Base-by-base conservation (phyloP, 2,113 vertebrate species). In the Callospermophilus lateralis region DNA sequence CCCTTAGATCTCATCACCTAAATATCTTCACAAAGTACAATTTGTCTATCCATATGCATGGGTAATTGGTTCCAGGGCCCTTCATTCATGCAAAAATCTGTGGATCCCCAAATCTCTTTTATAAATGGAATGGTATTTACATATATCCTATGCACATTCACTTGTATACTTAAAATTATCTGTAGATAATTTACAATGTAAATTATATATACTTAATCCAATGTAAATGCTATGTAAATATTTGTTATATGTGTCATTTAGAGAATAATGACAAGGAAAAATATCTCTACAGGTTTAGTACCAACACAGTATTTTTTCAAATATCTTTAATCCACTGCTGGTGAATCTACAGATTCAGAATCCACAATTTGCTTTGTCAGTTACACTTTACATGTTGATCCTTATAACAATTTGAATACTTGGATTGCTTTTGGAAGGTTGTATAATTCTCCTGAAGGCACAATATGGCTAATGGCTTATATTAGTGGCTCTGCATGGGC, bases 391-490 rank as follows among this genome's bases (percentile, higher is more conserved):
- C 20, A 84, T 90, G 37, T 67, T 70, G 10, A 30, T 89, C 32
- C 61, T 80, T 83, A 68, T 73, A 96, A 83, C 32, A 95, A 95
- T 76, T 92, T 74, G 55, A 73, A 74, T 86, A 70, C 73, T 92
- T 94, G 63, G 32, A 74, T 86, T 90, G 51, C 10, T 79, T 95
- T 94, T 80, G 70, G 88, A 96, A 96, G 84, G 96, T 76, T 76
- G 95, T 72, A 79, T 90, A 92, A 94, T 95, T 95, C 67, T 96
- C 65, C 76, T 94, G 76, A 97, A 97, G 72, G 58, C 88, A 97
- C 80, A 96, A 61, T 96, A 90, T 88, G 72, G 65, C 67, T 96
- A 96, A 96, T 84, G 72, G 63, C 84, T 96, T 92, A 30, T 90
- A 89, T 90, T 86, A 95, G 84, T 94, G 84, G 42, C 76, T 97